Evolutionary conservation across 2,113 vertebrate genomes (phyloP).

Genomic region (Malaclemys terrapin): DNA sequence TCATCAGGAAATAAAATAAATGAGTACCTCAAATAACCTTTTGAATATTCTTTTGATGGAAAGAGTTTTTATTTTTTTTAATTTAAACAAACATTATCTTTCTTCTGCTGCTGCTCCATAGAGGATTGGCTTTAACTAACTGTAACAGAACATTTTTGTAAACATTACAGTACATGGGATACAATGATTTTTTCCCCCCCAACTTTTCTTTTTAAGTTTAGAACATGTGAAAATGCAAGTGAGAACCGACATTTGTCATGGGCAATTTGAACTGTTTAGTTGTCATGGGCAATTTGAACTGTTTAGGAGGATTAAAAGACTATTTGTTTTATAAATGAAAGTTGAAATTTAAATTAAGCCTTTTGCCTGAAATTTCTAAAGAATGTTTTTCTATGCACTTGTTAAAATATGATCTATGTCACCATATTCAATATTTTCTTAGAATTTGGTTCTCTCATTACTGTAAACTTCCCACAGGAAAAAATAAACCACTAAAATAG

Average conservation of each 20-base stretch:
- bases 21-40: neutral
- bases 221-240: neutral
- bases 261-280: neutral
- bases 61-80: neutral
- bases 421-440: neutral
- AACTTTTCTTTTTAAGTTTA: neutral
- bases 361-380: neutral
- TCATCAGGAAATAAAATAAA: neutral
- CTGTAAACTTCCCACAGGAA: neutral
- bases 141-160: neutral
- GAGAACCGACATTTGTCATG: neutral
- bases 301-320: neutral
- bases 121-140: neutral
- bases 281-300: neutral
- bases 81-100: neutral
- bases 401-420: neutral
- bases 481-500: neutral
- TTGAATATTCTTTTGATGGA: neutral
- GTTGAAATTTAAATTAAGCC: neutral
- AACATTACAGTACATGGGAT: neutral
- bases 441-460: neutral
- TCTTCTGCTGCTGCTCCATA: neutral
- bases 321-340: neutral
- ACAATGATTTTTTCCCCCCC: accelerated
- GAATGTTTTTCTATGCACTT: neutral